Conservation (phyloP, 1,140 invertebrate genomes). For the Drosophila nigrodunni region DNA sequence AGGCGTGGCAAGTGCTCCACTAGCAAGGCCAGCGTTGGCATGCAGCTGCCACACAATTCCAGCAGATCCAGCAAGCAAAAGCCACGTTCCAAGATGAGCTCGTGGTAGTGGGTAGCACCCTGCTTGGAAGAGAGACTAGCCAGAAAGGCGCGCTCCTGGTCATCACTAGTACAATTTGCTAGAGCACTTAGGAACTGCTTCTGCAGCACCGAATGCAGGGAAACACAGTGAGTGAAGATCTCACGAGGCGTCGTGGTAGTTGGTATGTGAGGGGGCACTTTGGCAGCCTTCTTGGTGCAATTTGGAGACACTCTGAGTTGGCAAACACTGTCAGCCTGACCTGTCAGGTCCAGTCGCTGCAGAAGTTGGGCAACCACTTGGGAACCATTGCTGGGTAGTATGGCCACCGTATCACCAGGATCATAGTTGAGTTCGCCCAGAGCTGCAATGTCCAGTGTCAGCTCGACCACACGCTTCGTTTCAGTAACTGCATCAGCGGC, state of each 20-base stretch:
- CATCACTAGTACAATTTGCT: constrained; percentile 49
- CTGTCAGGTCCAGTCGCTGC: constrained; percentile 38
- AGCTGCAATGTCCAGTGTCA: constrained; percentile 44
- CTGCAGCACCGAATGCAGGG: constrained; percentile 78
- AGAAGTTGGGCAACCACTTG: constrained; percentile 49
- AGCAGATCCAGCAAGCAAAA: constrained; percentile 88
- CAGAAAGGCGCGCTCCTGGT: constrained; percentile 57
- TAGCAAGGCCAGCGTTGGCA: constrained; percentile 88
- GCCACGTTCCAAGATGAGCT: constrained; percentile 60
- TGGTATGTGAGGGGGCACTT: constrained; percentile 84
- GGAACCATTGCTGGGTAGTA: constrained; percentile 60
- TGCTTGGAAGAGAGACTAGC: constrained; percentile 71
- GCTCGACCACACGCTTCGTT: constrained; percentile 64
- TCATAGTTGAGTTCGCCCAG: constrained; percentile 33
- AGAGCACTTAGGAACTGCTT: constrained; percentile 81
- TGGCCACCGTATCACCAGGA: constrained; percentile 75
- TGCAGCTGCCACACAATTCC: constrained; percentile 87
- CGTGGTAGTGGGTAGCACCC: constrained; percentile 59
- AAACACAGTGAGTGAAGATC: constrained; percentile 81
- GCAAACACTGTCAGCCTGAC: constrained; percentile 53
- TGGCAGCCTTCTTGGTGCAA: constrained; percentile 65
- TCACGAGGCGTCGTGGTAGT: constrained; percentile 61
- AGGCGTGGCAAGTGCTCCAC: constrained; percentile 91
- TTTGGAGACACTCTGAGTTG: constrained; percentile 35
- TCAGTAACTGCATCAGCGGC: constrained; percentile 32